Conservation (phyloP, 2,888 invertebrate species). For the Hyposoter didymator region DNA sequence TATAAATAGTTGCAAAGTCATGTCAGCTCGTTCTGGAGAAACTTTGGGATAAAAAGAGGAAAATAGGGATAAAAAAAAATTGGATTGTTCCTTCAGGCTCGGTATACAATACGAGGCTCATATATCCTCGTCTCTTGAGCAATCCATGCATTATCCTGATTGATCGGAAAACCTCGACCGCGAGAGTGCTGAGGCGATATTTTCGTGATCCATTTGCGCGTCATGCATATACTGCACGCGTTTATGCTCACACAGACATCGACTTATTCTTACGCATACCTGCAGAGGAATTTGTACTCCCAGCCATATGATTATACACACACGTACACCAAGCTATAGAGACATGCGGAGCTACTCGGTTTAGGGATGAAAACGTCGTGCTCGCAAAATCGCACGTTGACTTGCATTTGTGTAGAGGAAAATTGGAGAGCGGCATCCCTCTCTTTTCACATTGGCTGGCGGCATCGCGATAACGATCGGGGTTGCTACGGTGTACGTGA, state of each 20-base stretch:
- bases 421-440: slow-evolving; percentile 48
- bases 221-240: slow-evolving; percentile 1
- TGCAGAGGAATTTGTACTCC: not conserved
- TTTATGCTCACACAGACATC: not conserved
- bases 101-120: slow-evolving; percentile 27
- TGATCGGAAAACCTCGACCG: slow-evolving; percentile 52
- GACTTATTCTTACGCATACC: not conserved
- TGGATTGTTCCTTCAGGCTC: slow-evolving; percentile 21
- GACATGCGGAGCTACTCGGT: slow-evolving; percentile 4
- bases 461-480: slow-evolving; percentile 55
- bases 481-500: slow-evolving; percentile 50
- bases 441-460: slow-evolving; percentile 30
- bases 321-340: not conserved
- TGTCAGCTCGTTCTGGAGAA: not conserved
- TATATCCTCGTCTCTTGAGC: slow-evolving; percentile 54
- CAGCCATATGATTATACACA: not conserved
- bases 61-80: slow-evolving; percentile 9
- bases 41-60: not conserved
- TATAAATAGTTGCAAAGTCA: slow-evolving; percentile 25
- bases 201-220: slow-evolving; percentile 61
- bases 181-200: slow-evolving; percentile 59
- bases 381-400: slow-evolving; percentile 39
- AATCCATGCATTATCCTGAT: slow-evolving; percentile 63
- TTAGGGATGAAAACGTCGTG: slow-evolving; percentile 10
- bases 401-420: slow-evolving; percentile 41